Conservation (phyloP, 2,888 invertebrate genomes). For the Brenthis hecate region DNA sequence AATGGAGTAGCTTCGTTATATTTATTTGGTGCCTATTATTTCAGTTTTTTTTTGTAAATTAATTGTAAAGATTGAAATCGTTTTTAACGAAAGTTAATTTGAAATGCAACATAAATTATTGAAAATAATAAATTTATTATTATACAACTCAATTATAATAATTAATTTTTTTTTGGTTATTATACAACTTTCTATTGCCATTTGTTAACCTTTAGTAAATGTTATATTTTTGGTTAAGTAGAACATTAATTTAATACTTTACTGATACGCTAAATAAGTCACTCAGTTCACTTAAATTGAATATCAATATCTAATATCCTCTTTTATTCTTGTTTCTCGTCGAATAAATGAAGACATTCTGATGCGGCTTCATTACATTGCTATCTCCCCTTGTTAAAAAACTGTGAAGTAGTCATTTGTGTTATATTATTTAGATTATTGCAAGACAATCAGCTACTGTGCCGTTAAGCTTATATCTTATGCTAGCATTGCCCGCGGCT, state of each 20-base stretch:
- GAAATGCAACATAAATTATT: too few relatives aligned
- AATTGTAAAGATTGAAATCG: too few relatives aligned
- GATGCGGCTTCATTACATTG: conserved; percentile 81
- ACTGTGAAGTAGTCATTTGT: conserved; percentile 47
- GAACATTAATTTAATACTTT: neutral
- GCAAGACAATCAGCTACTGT: neutral
- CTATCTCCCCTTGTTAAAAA: conserved; percentile 58
- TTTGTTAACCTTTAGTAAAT: too few relatives aligned
- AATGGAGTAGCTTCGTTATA: conserved; percentile 46
- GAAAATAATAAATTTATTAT: too few relatives aligned
- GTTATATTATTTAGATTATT: conserved; percentile 16
- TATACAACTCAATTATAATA: too few relatives aligned
- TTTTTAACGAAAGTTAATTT: too few relatives aligned
- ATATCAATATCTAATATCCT: conserved; percentile 71
- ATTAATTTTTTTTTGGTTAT: too few relatives aligned
- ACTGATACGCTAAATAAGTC: conserved; percentile 58
- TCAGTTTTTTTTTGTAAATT: neutral
- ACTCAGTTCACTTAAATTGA: conserved; percentile 79
- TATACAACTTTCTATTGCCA: too few relatives aligned
- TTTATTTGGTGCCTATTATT: conserved; percentile 29
- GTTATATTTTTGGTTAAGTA: too few relatives aligned
- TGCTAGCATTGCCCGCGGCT: too few relatives aligned
- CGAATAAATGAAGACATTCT: conserved; percentile 74
- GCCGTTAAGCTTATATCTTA: too few relatives aligned
- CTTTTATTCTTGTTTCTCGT: conserved; percentile 72